Evolutionary conservation across 2,888 invertebrate species (phyloP).

Genomic region (Pseudococcus jackbeardsleyi): DNA sequence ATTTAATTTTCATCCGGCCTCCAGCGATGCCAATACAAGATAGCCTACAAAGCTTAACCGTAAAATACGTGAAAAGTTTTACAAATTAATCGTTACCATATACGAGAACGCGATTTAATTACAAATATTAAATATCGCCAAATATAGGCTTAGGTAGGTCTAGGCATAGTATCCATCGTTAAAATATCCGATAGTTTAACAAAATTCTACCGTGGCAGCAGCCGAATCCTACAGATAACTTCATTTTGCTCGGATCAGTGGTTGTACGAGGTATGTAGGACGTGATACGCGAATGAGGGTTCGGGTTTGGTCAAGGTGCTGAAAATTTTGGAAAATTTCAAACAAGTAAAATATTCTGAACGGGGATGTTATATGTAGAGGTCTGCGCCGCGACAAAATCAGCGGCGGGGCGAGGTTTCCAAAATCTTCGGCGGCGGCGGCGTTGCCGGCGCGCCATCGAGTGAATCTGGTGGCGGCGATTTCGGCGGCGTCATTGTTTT

Average conservation of each 20-base stretch:
- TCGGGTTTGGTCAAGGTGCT: neutral
- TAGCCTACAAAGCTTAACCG: neutral
- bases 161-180: neutral
- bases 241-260: neutral
- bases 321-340: neutral
- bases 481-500: no score
- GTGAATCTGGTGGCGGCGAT: no score
- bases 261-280: no score
- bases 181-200: neutral
- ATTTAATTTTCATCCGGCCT: slow-evolving; percentile 27
- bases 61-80: slow-evolving; percentile 36
- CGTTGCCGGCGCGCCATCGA: no score
- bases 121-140: slow-evolving; percentile 4
- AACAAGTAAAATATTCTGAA: no score
- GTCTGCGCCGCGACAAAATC: no score
- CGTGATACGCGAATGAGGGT: no score
- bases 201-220: neutral
- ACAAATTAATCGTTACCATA: slow-evolving; percentile 2
- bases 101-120: slow-evolving; percentile 35
- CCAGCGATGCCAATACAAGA: slow-evolving; percentile 6
- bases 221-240: neutral
- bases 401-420: no score
- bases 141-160: neutral
- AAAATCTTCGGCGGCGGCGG: no score
- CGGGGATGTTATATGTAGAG: no score